Evolutionary conservation across 2,797 vertebrate genomes (phyloP).

Genomic region (Anisognathus igniventris): DNA sequence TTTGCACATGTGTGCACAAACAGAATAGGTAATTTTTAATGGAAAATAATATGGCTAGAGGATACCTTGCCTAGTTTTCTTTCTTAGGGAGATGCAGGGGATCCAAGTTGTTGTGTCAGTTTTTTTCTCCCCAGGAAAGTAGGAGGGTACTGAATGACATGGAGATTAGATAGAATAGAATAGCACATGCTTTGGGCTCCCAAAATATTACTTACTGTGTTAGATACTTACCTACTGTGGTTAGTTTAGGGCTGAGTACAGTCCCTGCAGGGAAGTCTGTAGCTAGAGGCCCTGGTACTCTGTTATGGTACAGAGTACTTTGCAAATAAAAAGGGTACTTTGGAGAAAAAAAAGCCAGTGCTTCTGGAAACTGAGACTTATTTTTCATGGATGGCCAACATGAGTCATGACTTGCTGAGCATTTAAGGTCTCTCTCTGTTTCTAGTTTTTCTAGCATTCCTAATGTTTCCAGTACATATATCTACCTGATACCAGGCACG

Average conservation of each 20-base stretch:
- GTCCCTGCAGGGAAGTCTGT: neutral
- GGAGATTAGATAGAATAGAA: neutral
- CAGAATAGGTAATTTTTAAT: constrained; percentile 19
- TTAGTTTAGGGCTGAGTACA: neutral
- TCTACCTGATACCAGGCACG: accelerated
- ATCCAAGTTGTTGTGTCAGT: neutral
- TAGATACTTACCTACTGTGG: neutral
- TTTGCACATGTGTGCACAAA: constrained; percentile 15
- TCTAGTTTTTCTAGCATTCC: neutral
- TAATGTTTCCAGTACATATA: neutral
- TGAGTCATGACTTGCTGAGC: neutral
- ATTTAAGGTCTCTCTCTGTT: neutral
- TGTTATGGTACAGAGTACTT: neutral
- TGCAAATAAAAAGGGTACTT: neutral
- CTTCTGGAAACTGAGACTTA: neutral
- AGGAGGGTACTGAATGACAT: neutral
- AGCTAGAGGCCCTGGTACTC: neutral
- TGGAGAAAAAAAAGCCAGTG: neutral
- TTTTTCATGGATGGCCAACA: neutral
- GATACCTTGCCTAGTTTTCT: neutral
- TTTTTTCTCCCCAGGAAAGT: neutral
- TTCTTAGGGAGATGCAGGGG: neutral
- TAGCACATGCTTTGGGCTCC: neutral
- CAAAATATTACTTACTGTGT: neutral
- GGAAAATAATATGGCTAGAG: neutral